Evolutionary conservation across 2,888 invertebrate genomes (phyloP).

Genomic region (Strigamia transsilvanica): DNA sequence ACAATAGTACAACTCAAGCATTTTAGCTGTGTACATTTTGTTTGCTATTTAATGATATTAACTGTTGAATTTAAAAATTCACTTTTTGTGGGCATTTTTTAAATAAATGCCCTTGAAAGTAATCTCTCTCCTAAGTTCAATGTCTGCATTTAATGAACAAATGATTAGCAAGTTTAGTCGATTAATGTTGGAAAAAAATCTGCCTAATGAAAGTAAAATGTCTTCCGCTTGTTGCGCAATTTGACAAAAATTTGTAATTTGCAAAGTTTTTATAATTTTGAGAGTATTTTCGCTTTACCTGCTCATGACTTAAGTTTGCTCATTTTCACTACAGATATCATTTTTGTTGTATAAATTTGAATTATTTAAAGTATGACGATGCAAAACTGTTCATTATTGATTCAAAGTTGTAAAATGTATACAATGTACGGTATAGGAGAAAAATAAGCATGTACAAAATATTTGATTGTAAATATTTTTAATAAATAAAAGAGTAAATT

Average conservation of each 20-base stretch:
- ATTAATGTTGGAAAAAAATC: neutral
- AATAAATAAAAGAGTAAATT: slow-evolving; percentile 50
- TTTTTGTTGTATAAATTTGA: neutral
- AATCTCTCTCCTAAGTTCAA: no score
- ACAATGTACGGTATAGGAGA: slow-evolving; percentile 1
- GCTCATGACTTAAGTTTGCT: neutral
- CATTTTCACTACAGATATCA: neutral
- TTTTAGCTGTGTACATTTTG: neutral
- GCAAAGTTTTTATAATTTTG: neutral
- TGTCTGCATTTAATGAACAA: no score
- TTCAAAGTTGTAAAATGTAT: slow-evolving; percentile 30
- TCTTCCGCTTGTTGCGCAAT: neutral
- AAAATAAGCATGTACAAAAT: slow-evolving; percentile 23
- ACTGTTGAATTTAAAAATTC: neutral
- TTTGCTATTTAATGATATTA: neutral
- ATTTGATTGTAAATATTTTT: slow-evolving; percentile 51
- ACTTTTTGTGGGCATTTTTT: no score
- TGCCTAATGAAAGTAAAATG: neutral
- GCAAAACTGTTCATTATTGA: slow-evolving; percentile 19
- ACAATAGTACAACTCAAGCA: neutral
- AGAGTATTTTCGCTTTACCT: neutral
- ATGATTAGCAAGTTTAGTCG: neutral
- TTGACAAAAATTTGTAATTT: neutral
- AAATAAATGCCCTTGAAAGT: no score
- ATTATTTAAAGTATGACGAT: neutral